Conservation (phyloP, 2,888 invertebrate genomes). For the Mythimna loreyi region DNA sequence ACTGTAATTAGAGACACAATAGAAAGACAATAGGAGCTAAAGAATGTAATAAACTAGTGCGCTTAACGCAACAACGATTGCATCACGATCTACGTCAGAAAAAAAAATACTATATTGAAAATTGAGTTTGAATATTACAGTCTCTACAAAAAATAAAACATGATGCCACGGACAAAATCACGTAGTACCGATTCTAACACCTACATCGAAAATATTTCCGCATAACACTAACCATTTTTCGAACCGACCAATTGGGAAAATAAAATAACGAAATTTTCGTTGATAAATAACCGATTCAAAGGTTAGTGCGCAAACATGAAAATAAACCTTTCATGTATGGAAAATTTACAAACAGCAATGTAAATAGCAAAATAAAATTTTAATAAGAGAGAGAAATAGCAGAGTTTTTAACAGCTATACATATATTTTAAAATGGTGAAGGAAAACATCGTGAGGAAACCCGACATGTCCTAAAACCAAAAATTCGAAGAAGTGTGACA, state of each 20-base stretch:
- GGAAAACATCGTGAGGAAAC: no score
- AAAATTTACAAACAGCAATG: conserved; percentile 2
- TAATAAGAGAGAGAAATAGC: background rate
- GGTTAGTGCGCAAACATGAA: conserved; percentile 9
- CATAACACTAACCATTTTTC: background rate
- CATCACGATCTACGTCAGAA: no score
- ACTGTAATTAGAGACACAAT: no score
- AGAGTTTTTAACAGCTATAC: conserved; percentile 4
- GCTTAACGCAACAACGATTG: no score
- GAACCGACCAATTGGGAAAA: conserved; percentile 6
- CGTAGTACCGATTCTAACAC: background rate
- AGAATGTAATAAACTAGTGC: no score
- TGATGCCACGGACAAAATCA: background rate
- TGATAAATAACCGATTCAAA: conserved; percentile 13
- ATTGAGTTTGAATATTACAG: background rate
- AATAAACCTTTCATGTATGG: conserved; percentile 1
- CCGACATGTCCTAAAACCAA: no score
- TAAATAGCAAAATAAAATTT: conserved; percentile 11
- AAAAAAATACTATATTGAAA: background rate
- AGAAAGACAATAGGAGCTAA: no score
- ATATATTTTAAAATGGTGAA: no score
- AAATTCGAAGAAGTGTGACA: no score
- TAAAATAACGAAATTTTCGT: background rate
- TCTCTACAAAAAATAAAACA: background rate
- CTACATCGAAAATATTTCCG: background rate